These are phyloP conservation scores for Melanchra persicariae DNA, from an alignment of 2,888 invertebrate genomes.

Conservation along the genomic window DNA sequence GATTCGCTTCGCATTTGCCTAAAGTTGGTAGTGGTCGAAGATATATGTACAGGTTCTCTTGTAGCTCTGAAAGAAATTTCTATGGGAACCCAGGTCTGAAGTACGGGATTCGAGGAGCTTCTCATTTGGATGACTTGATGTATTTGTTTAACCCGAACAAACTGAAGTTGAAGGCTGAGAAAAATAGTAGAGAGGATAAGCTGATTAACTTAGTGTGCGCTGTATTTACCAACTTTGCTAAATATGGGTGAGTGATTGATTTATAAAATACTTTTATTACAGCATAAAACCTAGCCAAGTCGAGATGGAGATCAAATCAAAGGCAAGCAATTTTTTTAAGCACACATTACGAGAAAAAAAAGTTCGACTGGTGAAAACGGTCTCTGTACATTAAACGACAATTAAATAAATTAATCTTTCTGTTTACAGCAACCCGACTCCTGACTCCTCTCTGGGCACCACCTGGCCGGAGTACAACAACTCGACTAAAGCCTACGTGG, in stretches of 20 bases:
- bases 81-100: constrained; percentile 67
- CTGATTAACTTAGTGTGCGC: constrained; percentile 38
- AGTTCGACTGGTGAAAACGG: too few relatives aligned
- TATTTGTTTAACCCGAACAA: constrained; percentile 76
- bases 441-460: constrained; percentile 51
- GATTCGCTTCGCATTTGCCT: constrained; percentile 44
- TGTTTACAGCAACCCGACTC: constrained; percentile 29
- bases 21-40: constrained; percentile 39
- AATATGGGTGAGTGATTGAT: constrained; percentile 32
- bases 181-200: constrained; percentile 46
- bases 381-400: too few relatives aligned
- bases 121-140: constrained; percentile 80
- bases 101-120: constrained; percentile 72
- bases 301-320: too few relatives aligned
- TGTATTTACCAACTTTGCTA: constrained; percentile 48
- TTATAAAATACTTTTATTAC: too few relatives aligned
- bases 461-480: constrained; percentile 77
- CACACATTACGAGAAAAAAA: too few relatives aligned
- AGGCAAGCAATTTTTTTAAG: too few relatives aligned
- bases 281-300: too few relatives aligned
- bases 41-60: constrained; percentile 66
- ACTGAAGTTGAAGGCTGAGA: constrained; percentile 69
- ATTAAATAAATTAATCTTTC: too few relatives aligned
- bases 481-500: constrained; percentile 68
- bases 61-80: constrained; percentile 74